Conservation (phyloP, 2,888 invertebrate species). For the Philaethria dido region DNA sequence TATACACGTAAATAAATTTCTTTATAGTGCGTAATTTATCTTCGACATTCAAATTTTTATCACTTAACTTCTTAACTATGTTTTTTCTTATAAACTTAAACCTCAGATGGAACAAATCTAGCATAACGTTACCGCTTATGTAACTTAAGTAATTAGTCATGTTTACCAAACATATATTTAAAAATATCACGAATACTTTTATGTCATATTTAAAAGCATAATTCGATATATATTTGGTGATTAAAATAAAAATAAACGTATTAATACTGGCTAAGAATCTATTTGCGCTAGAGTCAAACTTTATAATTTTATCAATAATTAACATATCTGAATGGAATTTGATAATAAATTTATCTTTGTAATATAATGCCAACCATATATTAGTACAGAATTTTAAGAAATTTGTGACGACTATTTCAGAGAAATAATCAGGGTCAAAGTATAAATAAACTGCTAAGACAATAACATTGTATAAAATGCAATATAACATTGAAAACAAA, state of each 20-base stretch:
- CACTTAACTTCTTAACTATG: slow-evolving; percentile 1
- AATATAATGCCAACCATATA: not conserved
- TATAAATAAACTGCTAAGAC: not conserved
- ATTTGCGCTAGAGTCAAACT: not conserved
- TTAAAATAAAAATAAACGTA: not conserved
- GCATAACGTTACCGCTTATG: not conserved
- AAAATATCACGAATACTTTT: not conserved
- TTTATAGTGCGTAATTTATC: slow-evolving; percentile 1
- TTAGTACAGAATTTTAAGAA: not conserved
- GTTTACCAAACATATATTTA: not conserved
- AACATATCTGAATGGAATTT: slow-evolving; percentile 12
- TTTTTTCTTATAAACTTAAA: not conserved
- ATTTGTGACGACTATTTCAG: not conserved
- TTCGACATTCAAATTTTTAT: not conserved
- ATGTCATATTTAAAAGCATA: slow-evolving; percentile 10
- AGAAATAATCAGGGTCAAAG: not conserved
- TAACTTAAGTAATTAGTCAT: slow-evolving; percentile 8
- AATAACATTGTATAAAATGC: not conserved
- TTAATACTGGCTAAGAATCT: not conserved
- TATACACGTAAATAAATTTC: slow-evolving; percentile 13
- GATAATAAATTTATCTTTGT: not conserved
- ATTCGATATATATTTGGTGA: not conserved
- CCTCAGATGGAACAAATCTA: not conserved
- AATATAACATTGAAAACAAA: not conserved
- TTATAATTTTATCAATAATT: slow-evolving; percentile 17